Evolutionary conservation across 2,888 invertebrate species (phyloP), one percentile per base, ranked within the genome.

Genomic region (Apodemia mormo): DNA sequence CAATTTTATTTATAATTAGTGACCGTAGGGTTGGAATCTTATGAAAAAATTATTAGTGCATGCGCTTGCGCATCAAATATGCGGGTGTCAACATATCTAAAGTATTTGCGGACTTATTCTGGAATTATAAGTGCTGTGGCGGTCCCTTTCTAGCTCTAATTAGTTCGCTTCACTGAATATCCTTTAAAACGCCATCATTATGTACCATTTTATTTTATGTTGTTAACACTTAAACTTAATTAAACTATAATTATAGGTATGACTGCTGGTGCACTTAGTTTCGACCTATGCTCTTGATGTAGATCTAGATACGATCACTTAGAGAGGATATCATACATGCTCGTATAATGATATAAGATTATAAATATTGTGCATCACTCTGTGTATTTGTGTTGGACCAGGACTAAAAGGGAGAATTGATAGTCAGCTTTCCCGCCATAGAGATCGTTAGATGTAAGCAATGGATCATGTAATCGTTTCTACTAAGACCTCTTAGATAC

Each of bases 1-100:
- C 90, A 90, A 90, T 91, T 89, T 89, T 86, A 85, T 88, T 88
- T 88, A 88, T 90, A 90, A 91, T 91, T 89, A 83, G 76, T 75
- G 80, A 77, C 81, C 74, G 72, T 75, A 68, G 75, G 67, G 66
- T 68, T 67, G 75, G 76, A 74, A 78, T 78, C 75, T 73, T 79
- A 79, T 81, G 79, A 82, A 84, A 86, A 86, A 85, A 83, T 81
- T 73, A 81, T 81, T 81, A 79, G 79, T 79, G 77, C 76, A 74
- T 77, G 75, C 72, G 73, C 72, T 70, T 77, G 80, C 74, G 72
- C 71, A 52, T 68, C 67, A 75, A 71, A 73, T 76, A 75, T 74
- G 75, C 76, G 76, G 74, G 76, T 77, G 79, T 76, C 77, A 77
- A 77, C 78, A 78, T 77, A 73, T 68, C 71, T 68, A 61, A 67